A percentile compares a stretch with the other conserved stretches of the same genome.
Evolutionary conservation across 2,797 vertebrate species (phyloP).

Genomic region (Numenius phaeopus): DNA sequence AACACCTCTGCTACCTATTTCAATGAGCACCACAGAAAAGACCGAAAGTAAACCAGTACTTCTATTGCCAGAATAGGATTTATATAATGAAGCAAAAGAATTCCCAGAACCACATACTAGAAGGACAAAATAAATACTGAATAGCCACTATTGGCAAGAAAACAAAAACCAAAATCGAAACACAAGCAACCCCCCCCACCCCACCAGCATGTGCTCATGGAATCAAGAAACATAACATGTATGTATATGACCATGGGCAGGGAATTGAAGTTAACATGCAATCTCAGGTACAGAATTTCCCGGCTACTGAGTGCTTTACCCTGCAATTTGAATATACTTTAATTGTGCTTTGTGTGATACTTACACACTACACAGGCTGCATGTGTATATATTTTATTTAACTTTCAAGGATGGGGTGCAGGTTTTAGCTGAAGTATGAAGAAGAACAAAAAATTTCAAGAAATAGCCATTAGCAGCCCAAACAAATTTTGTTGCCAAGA

Average conservation of each 20-base stretch:
- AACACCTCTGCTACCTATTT: not conserved
- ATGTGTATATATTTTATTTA: not conserved
- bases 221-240: not conserved
- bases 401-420: not conserved
- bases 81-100: not conserved
- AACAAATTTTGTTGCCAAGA: slow-evolving; percentile 15
- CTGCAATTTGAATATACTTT: not conserved
- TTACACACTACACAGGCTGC: not conserved
- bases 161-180: not conserved
- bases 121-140: not conserved
- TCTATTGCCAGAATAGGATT: not conserved
- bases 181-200: not conserved
- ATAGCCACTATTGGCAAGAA: not conserved
- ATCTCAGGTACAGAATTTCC: not conserved
- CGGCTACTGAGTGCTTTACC: not conserved
- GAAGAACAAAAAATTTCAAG: not conserved
- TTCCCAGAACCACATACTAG: not conserved
- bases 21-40: not conserved
- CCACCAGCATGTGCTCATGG: not conserved
- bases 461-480: not conserved
- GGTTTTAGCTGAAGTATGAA: not conserved
- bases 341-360: not conserved
- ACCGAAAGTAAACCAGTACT: not conserved
- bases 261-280: not conserved
- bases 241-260: not conserved